phyloP scores from a whole-genome alignment of 2,888 invertebrate genomes.

The Steinernema carpocapsae region DNA sequence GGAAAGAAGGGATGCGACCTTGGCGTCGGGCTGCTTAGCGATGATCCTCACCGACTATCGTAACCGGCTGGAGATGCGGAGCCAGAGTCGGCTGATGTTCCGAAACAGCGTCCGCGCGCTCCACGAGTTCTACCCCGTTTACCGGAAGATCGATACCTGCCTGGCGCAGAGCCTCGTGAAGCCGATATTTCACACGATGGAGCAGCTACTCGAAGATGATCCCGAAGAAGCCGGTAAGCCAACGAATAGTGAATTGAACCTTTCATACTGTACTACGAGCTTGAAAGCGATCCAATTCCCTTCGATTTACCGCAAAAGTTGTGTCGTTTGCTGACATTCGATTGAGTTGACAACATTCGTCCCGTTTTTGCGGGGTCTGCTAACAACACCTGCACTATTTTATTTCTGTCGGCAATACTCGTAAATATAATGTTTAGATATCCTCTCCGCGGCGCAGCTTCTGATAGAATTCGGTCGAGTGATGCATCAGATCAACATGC shows the following conservation, averaged over 20 bases:
- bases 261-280: no score
- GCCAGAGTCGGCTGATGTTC: constrained; percentile 50
- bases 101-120: constrained; percentile 52
- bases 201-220: constrained; percentile 50
- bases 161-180: constrained; percentile 53
- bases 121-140: constrained; percentile 55
- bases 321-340: no score
- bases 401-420: no score
- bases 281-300: no score
- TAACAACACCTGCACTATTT: no score
- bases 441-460: constrained; percentile 7
- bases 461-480: constrained; percentile 1
- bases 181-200: constrained; percentile 52
- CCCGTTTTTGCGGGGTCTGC: no score
- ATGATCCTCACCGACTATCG: constrained; percentile 54
- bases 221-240: constrained; percentile 41
- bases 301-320: no score
- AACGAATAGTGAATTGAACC: no score
- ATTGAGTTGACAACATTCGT: no score
- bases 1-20: constrained; percentile 47
- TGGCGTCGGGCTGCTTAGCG: constrained; percentile 51
- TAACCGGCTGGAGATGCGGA: constrained; percentile 51
- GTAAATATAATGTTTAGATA: no score
- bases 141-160: constrained; percentile 51
- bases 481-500: constrained; percentile 16